Evolutionary conservation across 1,140 invertebrate genomes (phyloP).

Genomic region (Varroa destructor): DNA sequence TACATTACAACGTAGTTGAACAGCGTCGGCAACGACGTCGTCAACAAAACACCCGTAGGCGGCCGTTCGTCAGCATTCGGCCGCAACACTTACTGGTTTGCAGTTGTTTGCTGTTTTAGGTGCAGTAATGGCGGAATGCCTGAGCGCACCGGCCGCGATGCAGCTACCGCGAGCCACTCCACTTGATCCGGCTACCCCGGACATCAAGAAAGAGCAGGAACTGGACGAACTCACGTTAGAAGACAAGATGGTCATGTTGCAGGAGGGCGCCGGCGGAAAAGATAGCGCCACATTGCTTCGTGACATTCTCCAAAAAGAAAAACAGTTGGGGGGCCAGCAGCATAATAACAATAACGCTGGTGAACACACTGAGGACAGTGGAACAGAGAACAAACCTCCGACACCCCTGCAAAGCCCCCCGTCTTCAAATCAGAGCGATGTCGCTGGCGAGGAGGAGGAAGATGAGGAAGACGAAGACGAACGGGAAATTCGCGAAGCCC

Average conservation of each 20-base stretch:
- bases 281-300: conserved; percentile 42
- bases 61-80: no score
- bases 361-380: conserved; percentile 29
- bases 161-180: conserved; percentile 16
- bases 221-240: conserved; percentile 6
- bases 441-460: conserved; percentile 43
- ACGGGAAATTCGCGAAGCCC: conserved; percentile 45
- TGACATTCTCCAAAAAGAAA: conserved; percentile 43
- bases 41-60: no score
- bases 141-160: conserved; percentile 5
- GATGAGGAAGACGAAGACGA: conserved; percentile 53
- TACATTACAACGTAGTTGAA: no score
- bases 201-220: conserved; percentile 20
- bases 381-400: conserved; percentile 24
- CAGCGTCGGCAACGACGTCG: no score
- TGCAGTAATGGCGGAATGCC: conserved; percentile 16
- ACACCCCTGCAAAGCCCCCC: conserved; percentile 42
- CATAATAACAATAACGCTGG: conserved; percentile 14
- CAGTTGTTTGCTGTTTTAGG: no score
- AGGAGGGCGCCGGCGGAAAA: conserved; percentile 13
- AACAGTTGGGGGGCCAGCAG: conserved; percentile 22
- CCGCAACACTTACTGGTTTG: no score
- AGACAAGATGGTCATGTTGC: conserved; percentile 20
- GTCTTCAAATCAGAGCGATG: conserved; percentile 44
- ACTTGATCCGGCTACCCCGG: neutral